phyloP scores from a whole-genome alignment of 1,140 invertebrate genomes.

The Drosophila pectinifera region DNA sequence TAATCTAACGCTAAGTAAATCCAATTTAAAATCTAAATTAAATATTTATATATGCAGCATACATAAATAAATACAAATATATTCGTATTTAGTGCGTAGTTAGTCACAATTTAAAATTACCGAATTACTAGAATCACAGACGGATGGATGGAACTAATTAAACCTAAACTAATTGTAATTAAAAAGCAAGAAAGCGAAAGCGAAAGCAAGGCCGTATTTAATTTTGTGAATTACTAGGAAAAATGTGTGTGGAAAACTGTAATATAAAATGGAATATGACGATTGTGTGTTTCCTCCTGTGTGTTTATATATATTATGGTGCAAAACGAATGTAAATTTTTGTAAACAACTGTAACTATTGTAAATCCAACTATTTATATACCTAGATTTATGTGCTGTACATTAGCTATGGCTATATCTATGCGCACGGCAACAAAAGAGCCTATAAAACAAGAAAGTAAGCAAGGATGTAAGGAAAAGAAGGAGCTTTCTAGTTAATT shows the following conservation, averaged over 20 bases:
- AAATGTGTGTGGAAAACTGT: conserved; percentile 30
- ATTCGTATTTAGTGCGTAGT: conserved; percentile 70
- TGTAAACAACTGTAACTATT: conserved; percentile 57
- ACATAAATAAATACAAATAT: conserved; percentile 37
- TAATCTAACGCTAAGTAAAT: conserved; percentile 48
- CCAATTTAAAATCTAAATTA: conserved; percentile 59
- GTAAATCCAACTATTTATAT: conserved; percentile 42
- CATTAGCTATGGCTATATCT: conserved; percentile 17
- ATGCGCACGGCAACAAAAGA: conserved; percentile 51
- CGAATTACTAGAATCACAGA: conserved; percentile 25
- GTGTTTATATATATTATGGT: conserved; percentile 3
- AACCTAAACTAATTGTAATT: conserved; percentile 9
- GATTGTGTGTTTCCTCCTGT: conserved; percentile 16
- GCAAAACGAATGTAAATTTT: conserved; percentile 6
- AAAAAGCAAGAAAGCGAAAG: not conserved
- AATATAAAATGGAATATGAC: conserved; percentile 8
- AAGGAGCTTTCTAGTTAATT: conserved; percentile 55
- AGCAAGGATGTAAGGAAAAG: not conserved
- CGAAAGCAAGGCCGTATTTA: conserved; percentile 15
- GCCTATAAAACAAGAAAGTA: conserved; percentile 11
- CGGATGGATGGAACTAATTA: not conserved
- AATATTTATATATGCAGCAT: conserved; percentile 52
- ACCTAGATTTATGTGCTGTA: conserved; percentile 12
- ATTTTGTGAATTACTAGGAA: conserved; percentile 22
- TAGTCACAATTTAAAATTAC: conserved; percentile 82